Evolutionary conservation across 2,888 invertebrate species (phyloP), one percentile per base, ranked within the genome.

Genomic region (Hypomecis punctinalis): DNA sequence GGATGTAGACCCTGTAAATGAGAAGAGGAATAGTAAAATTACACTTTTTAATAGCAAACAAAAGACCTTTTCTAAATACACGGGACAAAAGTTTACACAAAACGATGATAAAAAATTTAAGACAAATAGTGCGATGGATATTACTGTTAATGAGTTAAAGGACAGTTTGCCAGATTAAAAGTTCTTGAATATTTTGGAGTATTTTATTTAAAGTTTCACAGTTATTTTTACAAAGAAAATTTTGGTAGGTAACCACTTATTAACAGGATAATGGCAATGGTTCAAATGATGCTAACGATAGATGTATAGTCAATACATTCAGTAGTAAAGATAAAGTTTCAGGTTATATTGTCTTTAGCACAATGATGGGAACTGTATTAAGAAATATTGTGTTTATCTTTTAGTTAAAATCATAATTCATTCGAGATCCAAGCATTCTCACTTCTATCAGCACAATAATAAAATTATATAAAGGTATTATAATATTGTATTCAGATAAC

Each of bases 71-170:
- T 65, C 74, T 0, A 83, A 84, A 69, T 89, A 86, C 60, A 81
- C 81, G 5, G 88, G 88, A 0, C 86, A 74, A 63, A 88, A 83
- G 68, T 91, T 90, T 60, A 87, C 85, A 0, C 79, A 77, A 35
- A 80, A 74, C 45, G 76, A 77, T 23, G 71, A 68, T 46, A 70
- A 66, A 1, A 66, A 64, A 7, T 58, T 56, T 0, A 49, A 75
- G n/a, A 75, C 71, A 48, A 77, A 78, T 65, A 72, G 89, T 0
- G 83, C 90, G 66, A 84, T 90, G 74, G 90, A 92, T 68, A 78
- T 77, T 47, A 77, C 84, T 35, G 87, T 94, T 74, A 79, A 85
- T 67, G 94, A 94, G 63, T 76, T 94, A 49, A 91, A 85, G 70
- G 86, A 91, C 56, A 90, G 83, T 68, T 82, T 94, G 64, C 93